These are phyloP conservation scores for Polietes domitor DNA, from an alignment of 2,888 invertebrate species.

Conservation along the genomic window DNA sequence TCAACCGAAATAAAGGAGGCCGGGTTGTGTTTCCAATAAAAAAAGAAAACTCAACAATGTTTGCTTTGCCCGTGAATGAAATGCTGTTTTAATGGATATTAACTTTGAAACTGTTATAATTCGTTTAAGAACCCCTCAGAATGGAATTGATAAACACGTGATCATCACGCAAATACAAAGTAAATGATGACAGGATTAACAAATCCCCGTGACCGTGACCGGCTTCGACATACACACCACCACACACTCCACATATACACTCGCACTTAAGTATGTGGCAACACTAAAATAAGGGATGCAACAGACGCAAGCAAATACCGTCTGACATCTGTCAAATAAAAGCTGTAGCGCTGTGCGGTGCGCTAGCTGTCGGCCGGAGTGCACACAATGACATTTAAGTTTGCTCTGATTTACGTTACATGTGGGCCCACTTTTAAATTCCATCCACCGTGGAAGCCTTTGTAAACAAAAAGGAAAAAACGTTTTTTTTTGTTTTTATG, in stretches of 20 bases:
- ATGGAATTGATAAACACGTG: conserved; percentile 23
- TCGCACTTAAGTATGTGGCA: conserved; percentile 19
- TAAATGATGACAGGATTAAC: conserved; percentile 29
- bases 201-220: conserved; percentile 17
- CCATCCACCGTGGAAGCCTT: conserved; percentile 29
- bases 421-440: not conserved
- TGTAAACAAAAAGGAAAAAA: not conserved
- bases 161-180: conserved; percentile 8
- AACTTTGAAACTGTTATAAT: conserved; percentile 32
- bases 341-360: not conserved
- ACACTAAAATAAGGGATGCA: conserved; percentile 19
- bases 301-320: not conserved
- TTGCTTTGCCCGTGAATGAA: not conserved
- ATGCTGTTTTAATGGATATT: conserved; percentile 13
- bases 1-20: not conserved
- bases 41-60: not conserved
- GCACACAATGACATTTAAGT: conserved; percentile 21
- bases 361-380: not conserved
- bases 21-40: not conserved
- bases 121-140: conserved; percentile 11
- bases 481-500: not conserved
- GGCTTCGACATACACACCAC: not conserved
- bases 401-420: conserved; percentile 1
- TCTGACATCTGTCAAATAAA: conserved; percentile 34
- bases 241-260: not conserved